Evolutionary conservation across 92 coral and sea anemone genomes (phyloP), one percentile per base, ranked within the genome.

Genomic region (Desmophyllum pertusum): DNA sequence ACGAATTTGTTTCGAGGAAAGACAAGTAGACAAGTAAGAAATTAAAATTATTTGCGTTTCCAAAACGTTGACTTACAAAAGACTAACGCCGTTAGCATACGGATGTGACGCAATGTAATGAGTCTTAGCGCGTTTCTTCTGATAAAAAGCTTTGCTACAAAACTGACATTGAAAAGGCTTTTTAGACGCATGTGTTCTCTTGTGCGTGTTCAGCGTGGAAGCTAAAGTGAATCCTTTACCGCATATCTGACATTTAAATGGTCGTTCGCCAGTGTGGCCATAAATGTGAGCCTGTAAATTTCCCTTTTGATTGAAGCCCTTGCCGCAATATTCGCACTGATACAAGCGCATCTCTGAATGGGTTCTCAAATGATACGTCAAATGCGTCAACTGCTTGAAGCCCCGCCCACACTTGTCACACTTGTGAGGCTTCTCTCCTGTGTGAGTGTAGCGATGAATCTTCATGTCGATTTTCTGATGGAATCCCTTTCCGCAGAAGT

Each of bases 391-490:
- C 88, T 97, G 99, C 79, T 94, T 96, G 78, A 96, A 96, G 14
- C 98, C 98, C n/a, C 99, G 99, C 75, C 99, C 99, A 82, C 99
- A 96, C 69, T 94, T 96, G 63, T 48, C 75, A 39, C 99, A 97
- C 69, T 94, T 94, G 77, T 94, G 97, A 0, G 99, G 99, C 59
- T 94, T 97, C 87, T 97, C 99, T 53, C 99, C 99, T 0, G 99
- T 97, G 89, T 97, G 99, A 0, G 99, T 97, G 83, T 97, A 97
- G 19, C 96, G 95, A 52, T 97, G 99, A 57, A 97, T 97, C 84
- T 93, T 95, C 95, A 94, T 97, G 92, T 97, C 99, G 73, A 97
- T 97, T 77, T 97, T 97, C 87, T 97, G 99, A 78, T 97, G 99
- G 64, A 97, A 97, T 5, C 98, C 99, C 71, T 97, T 97, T 5